Evolutionary conservation across 2,797 vertebrate species (phyloP), one percentile per base, ranked within the genome.

Genomic region (Anguilla pacifica): DNA sequence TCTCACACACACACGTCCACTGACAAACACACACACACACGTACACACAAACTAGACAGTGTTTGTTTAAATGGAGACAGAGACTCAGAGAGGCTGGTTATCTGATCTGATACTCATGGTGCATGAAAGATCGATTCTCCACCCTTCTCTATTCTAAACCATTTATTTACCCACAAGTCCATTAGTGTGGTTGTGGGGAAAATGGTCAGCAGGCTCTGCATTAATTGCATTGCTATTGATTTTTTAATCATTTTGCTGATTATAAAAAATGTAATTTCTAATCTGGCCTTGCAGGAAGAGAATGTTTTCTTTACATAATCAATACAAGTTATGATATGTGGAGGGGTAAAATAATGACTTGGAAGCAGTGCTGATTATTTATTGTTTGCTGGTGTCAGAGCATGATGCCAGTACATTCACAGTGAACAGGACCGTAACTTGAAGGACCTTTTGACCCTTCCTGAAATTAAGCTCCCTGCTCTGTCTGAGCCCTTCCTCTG

Each of bases 211-310:
- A 87, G 39, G 61, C 43, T 77, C 55, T 51, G 28, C 77, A 83
- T 87, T 87, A 87, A 83, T 87, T 64, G 46, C 79, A 87, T 57
- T 59, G 79, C 46, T 51, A 87, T 87, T 83, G 77, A 83, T 87
- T 49, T 49, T 84, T 72, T 53, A 83, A 84, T 84, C 67, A 84
- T 84, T 83, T 72, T 84, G 81, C 81, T 87, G 59, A 87, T 49
- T 55, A 28, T 61, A 72, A 81, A 61, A 83, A 53, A 83, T 83
- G 61, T 83, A 83, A 87, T 59, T 81, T 81, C 77, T 81, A 81
- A 84, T 70, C 81, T 83, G 79, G 59, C 28, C 64, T 83, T 49
- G 77, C 53, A 84, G 49, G 86, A 39, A 83, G 81, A 84, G 59
- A 87, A 70, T 83, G 43, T 82, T 87, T 87, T 83, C 70, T 79